Conservation (phyloP, 2,888 invertebrate genomes). For the Alviniconcha strummeri region DNA sequence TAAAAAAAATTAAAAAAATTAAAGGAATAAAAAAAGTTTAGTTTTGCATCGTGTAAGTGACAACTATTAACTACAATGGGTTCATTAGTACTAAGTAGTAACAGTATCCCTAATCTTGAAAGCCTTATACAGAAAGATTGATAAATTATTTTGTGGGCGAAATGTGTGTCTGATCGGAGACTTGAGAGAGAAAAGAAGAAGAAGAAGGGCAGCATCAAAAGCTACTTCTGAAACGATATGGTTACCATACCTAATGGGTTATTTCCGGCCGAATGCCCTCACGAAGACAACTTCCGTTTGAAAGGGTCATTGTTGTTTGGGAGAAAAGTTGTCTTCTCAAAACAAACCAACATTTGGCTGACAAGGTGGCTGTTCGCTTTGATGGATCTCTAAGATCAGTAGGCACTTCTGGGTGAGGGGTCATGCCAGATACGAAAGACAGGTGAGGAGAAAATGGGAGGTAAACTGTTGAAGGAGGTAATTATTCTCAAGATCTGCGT, state of each 20-base stretch:
- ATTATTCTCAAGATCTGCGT: background rate
- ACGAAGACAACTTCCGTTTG: constrained; percentile 34
- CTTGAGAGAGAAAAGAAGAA: too few species aligned
- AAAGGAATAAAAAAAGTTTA: too few species aligned
- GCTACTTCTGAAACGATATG: background rate
- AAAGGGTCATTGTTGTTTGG: constrained; percentile 34
- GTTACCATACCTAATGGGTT: constrained; percentile 13
- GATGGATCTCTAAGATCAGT: constrained; percentile 25
- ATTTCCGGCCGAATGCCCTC: constrained; percentile 33
- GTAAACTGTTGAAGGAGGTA: background rate
- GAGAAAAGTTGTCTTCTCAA: constrained; percentile 32
- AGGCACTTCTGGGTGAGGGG: constrained; percentile 33
- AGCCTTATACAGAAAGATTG: too few species aligned
- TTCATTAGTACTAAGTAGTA: too few species aligned
- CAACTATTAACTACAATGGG: too few species aligned
- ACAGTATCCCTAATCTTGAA: too few species aligned
- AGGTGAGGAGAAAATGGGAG: constrained; percentile 38
- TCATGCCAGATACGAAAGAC: constrained; percentile 54
- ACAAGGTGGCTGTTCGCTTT: constrained; percentile 17
- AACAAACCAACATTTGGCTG: constrained; percentile 28
- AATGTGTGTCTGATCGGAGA: too few species aligned
- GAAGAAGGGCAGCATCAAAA: too few species aligned
- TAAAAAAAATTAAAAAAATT: too few species aligned
- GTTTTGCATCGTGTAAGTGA: too few species aligned
- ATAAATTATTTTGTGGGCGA: too few species aligned